Percentiles rank a stretch among this genome's conserved stretches.
phyloP scores from a whole-genome alignment of 2,888 invertebrate species.

The Nowickia ferox region DNA sequence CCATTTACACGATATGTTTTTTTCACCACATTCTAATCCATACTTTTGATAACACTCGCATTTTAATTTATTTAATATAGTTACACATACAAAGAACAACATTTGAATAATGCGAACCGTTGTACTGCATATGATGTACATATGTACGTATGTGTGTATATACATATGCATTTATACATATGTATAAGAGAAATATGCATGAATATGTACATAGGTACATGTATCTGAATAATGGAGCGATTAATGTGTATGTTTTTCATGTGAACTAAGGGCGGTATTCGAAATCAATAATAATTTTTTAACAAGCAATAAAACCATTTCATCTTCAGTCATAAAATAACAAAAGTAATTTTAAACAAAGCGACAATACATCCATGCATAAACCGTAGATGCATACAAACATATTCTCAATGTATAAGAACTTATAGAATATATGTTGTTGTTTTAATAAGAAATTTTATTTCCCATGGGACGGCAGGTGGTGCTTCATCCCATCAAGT shows the following conservation, averaged over 20 bases:
- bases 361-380: neutral
- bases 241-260: neutral
- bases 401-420: too few relatives aligned
- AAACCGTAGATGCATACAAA: neutral
- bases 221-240: neutral
- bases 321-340: constrained; percentile 24
- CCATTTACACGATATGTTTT: too few relatives aligned
- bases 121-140: neutral
- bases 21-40: too few relatives aligned
- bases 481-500: too few relatives aligned
- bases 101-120: too few relatives aligned
- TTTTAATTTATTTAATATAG: too few relatives aligned
- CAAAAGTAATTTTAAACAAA: neutral
- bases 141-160: neutral
- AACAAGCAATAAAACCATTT: constrained; percentile 28
- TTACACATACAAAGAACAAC: too few relatives aligned
- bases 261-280: neutral
- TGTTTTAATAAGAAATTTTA: constrained; percentile 5
- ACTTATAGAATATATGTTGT: neutral
- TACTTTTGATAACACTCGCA: too few relatives aligned
- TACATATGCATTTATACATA: neutral
- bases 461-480: constrained; percentile 14
- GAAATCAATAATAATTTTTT: constrained; percentile 31
- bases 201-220: neutral
- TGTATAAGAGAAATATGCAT: neutral